Conservation (phyloP, 2,113 vertebrate species). For the Phyllostomus hastatus region DNA sequence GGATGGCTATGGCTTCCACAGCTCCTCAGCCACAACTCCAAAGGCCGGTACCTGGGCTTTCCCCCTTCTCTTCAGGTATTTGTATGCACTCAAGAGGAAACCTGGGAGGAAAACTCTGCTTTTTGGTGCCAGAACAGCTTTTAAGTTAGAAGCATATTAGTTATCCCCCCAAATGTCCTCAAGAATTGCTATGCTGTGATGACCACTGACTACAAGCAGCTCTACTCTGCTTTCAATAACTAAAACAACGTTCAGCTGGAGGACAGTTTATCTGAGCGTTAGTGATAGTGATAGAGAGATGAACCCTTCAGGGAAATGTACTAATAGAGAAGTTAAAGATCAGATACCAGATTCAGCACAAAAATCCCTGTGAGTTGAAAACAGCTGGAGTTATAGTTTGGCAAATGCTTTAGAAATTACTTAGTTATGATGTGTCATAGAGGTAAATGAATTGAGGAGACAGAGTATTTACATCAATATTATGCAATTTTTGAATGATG, state of each 20-base stretch:
- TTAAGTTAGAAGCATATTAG: not conserved
- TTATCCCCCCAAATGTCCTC: not conserved
- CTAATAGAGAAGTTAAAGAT: not conserved
- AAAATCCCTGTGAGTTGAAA: slow-evolving; percentile 8
- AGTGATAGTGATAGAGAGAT: not conserved
- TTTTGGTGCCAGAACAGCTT: not conserved
- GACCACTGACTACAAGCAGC: not conserved
- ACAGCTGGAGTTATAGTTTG: not conserved
- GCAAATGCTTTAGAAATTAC: not conserved
- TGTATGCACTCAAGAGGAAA: not conserved
- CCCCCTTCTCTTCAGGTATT: not conserved
- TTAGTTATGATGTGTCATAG: not conserved
- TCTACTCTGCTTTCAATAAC: not conserved
- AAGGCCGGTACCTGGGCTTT: not conserved
- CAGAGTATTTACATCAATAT: not conserved
- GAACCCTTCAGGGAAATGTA: not conserved
- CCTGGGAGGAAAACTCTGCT: not conserved
- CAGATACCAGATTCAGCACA: not conserved
- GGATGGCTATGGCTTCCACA: rapidly evolving
- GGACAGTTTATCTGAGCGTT: not conserved
- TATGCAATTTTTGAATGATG: not conserved
- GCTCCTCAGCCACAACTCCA: not conserved
- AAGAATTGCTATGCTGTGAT: not conserved
- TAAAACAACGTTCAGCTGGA: not conserved
- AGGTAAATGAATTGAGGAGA: not conserved